Base-by-base conservation (phyloP, 2,113 vertebrate genomes). In the Apodemus speciosus region DNA sequence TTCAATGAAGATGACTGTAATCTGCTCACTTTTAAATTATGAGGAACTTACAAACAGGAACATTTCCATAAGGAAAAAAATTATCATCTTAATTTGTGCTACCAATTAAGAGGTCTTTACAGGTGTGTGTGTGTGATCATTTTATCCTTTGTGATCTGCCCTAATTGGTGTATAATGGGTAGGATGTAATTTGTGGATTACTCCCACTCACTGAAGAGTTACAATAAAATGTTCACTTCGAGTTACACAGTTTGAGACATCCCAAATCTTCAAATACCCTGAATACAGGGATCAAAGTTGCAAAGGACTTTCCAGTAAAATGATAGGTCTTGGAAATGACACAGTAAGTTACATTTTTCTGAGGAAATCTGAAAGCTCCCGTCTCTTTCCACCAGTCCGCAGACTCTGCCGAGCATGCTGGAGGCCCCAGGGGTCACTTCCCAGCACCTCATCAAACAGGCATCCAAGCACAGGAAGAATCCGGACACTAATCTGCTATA, bases 151-250 rank as follows among this genome's bases (percentile, higher is more conserved):
- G 76, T 66, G 76, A 93, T 94, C 87, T 94, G 76, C 32, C 84
- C 91, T 92, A 96, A 94, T 38, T 89, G 85, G 23, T 69, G 6
- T 51, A 77, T 90, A 96, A 91, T 58, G 38, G 69, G 16, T 89
- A 1, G 10, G 16, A 81, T 75, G 79, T 86, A 90, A 89, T 85
- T 92, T 93, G 86, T n/a, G 60, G 32, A 53, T 91, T 56, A 87
- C 27, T 69, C 56, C 13, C 25, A 73, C 25, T 51, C 13, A 64
- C 40, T 89, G 96, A 92, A 85, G 1, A 89, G 58, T 80, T 95
- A 80, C 30, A 64, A 40, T 80, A 84, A 94, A 89, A 79, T 7
- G 15, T 69, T 88, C 72, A 58, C 56, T 87, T 92, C 51, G 73
- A 84, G 49, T 25, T n/a, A 66, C 8, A 83, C 38, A 32, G 64